Percentiles rank a stretch among this genome's conserved stretches.
phyloP scores from a whole-genome alignment of 2,113 vertebrate genomes.

The Todiramphus chloris region DNA sequence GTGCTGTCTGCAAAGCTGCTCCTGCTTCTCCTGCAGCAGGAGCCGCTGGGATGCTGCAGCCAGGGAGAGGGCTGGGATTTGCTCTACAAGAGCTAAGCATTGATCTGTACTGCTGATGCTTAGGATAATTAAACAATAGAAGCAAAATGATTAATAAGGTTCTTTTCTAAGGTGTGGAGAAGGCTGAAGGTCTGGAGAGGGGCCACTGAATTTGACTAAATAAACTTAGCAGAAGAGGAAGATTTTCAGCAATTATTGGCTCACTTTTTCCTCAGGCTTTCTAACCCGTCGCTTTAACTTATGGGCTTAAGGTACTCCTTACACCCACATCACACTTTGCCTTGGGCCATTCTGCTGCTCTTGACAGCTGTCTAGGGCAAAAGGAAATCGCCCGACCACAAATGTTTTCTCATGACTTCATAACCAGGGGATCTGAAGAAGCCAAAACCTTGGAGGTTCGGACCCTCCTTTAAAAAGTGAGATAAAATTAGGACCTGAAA shows the following conservation, averaged over 20 bases:
- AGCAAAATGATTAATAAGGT: not conserved
- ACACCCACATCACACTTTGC: slow-evolving; percentile 43
- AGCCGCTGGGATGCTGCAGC: not conserved
- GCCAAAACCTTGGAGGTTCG: slow-evolving; percentile 29
- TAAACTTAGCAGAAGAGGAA: slow-evolving; percentile 21
- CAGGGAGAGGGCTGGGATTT: not conserved
- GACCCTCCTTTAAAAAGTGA: not conserved
- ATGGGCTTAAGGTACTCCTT: not conserved
- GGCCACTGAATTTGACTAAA: slow-evolving; percentile 10
- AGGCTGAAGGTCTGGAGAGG: slow-evolving; percentile 10
- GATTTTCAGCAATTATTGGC: slow-evolving; percentile 40
- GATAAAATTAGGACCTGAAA: not conserved
- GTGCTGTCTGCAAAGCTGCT: not conserved
- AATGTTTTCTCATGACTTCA: slow-evolving; percentile 32
- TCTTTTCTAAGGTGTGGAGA: not conserved
- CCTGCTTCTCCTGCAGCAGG: not conserved
- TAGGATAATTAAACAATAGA: slow-evolving; percentile 23
- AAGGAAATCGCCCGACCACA: slow-evolving; percentile 47
- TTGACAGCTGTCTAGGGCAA: slow-evolving; percentile 58
- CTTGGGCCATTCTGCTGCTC: slow-evolving; percentile 43
- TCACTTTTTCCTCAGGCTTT: not conserved
- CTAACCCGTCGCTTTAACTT: not conserved
- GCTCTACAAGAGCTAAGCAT: not conserved
- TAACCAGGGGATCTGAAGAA: slow-evolving; percentile 39
- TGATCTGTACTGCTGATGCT: not conserved